phyloP scores from a whole-genome alignment of 2,113 vertebrate species.

The Climacteris rufus region DNA sequence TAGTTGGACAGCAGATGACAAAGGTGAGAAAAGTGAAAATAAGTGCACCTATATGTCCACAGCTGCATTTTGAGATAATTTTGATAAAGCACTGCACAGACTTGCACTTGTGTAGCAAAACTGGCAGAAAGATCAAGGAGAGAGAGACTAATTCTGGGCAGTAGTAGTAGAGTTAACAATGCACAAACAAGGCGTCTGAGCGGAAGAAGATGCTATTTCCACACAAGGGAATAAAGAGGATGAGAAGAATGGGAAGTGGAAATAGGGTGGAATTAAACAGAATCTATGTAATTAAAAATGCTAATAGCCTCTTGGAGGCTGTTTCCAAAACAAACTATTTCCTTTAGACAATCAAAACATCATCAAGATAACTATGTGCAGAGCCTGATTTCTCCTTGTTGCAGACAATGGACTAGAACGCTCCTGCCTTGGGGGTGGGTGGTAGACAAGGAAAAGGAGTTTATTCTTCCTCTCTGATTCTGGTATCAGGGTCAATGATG shows the following conservation, averaged over 20 bases:
- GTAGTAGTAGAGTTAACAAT: not conserved
- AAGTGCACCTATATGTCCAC: not conserved
- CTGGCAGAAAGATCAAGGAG: not conserved
- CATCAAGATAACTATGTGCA: constrained; percentile 26
- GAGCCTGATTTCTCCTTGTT: not conserved
- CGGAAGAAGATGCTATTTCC: not conserved
- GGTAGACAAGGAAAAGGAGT: not conserved
- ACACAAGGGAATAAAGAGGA: constrained; percentile 9
- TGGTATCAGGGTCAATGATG: not conserved
- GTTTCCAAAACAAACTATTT: constrained; percentile 61
- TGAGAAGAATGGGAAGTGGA: constrained; percentile 45
- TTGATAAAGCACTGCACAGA: not conserved
- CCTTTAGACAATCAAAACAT: constrained; percentile 51
- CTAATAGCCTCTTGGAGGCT: constrained; percentile 45
- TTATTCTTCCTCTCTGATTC: not conserved
- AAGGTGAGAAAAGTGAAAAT: not conserved
- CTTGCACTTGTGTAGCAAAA: not conserved
- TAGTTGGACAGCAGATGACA: not conserved
- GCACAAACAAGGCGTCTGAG: not conserved
- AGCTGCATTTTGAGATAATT: not conserved
- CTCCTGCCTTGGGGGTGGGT: not conserved
- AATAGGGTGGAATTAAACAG: constrained; percentile 35
- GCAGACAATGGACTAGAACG: not conserved
- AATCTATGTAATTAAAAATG: constrained; percentile 59
- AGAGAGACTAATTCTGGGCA: not conserved